Conservation (phyloP, 2,113 vertebrate genomes). For the Phrynosoma blainvillii region DNA sequence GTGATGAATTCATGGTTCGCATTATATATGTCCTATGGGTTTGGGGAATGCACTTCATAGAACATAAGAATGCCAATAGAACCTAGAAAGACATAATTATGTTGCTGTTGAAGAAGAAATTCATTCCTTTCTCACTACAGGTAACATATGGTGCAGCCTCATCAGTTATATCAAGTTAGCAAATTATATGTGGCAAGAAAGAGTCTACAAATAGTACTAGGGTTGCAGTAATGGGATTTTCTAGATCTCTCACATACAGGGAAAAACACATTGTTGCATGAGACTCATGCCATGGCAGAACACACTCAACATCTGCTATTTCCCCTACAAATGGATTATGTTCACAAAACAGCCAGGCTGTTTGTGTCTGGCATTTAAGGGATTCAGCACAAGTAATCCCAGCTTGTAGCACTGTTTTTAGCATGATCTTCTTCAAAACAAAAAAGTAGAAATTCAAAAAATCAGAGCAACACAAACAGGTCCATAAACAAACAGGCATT, state of each 20-base stretch:
- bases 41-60: not conserved
- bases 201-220: not conserved
- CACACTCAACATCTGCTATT: not conserved
- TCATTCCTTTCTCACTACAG: not conserved
- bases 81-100: not conserved
- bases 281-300: conserved; percentile 15
- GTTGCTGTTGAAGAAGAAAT: not conserved
- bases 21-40: not conserved
- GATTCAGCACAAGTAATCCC: conserved; percentile 1
- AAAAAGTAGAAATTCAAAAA: not conserved
- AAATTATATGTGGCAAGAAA: not conserved
- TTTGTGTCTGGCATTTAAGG: not conserved
- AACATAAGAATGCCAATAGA: not conserved
- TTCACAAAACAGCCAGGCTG: conserved; percentile 19
- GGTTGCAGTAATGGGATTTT: not conserved
- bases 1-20: too few species aligned
- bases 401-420: not conserved
- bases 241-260: conserved; percentile 2
- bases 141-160: not conserved
- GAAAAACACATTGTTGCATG: not conserved
- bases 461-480: not conserved
- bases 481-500: not conserved
- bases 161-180: not conserved
- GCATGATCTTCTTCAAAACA: conserved; percentile 1
- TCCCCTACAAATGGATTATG: not conserved